Percentiles rank a stretch among this genome's conserved stretches.
phyloP scores from a whole-genome alignment of 2,797 vertebrate species.

The Florisuga fusca region DNA sequence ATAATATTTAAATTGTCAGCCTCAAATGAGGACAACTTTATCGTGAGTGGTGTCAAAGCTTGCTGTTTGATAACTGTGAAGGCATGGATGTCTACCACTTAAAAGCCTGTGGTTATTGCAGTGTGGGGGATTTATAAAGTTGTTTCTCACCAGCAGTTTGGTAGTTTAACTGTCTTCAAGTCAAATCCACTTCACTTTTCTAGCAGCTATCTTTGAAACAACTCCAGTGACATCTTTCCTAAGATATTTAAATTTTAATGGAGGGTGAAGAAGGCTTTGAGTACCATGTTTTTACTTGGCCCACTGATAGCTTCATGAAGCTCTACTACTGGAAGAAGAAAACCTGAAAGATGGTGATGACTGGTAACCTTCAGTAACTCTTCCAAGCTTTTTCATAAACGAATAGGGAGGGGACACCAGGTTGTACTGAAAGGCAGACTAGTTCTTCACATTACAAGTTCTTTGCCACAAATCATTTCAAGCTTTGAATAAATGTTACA shows the following conservation, averaged over 20 bases:
- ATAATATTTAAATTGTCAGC: neutral
- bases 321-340: neutral
- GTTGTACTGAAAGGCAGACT: neutral
- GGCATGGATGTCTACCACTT: neutral
- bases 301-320: neutral
- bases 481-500: neutral
- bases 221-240: neutral
- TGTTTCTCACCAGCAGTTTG: neutral
- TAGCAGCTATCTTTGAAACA: neutral
- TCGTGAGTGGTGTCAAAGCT: rapidly evolving
- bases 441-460: neutral
- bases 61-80: neutral
- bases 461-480: neutral
- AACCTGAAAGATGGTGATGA: neutral
- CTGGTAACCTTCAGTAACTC: neutral
- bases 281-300: neutral
- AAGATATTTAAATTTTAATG: neutral
- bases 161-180: neutral
- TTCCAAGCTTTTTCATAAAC: neutral
- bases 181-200: neutral
- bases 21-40: neutral
- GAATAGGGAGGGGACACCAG: neutral
- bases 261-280: neutral
- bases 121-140: neutral
- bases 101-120: neutral